A percentile compares a stretch with the other conserved stretches of the same genome.
Conservation (phyloP, 2,797 vertebrate genomes). For the Chloroceryle amazona region DNA sequence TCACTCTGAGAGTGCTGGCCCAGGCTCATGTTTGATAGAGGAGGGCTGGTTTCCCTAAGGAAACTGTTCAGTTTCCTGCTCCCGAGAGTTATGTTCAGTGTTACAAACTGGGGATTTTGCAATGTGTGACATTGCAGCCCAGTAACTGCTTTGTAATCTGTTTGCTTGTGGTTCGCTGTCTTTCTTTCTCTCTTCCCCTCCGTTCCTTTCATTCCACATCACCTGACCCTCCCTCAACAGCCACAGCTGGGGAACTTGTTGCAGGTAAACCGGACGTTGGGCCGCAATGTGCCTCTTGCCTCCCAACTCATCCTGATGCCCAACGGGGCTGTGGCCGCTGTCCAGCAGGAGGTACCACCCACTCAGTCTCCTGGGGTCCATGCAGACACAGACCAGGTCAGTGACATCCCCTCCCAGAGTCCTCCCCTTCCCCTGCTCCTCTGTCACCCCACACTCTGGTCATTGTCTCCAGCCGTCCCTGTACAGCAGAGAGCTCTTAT, state of each 20-base stretch:
- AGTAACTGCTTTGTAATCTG: constrained; percentile 35
- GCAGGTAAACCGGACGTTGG: constrained; percentile 87
- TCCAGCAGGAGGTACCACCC: constrained; percentile 89
- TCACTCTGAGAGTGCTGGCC: neutral
- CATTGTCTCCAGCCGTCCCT: neutral
- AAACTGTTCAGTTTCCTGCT: neutral
- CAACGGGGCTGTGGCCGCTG: constrained; percentile 93
- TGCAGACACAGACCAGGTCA: constrained; percentile 94
- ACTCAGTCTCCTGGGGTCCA: constrained; percentile 86
- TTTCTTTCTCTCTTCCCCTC: constrained; percentile 29
- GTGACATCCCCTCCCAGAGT: constrained; percentile 42
- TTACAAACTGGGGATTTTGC: neutral
- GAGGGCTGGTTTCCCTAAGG: neutral
- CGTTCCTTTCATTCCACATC: constrained; percentile 27
- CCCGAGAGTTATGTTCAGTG: neutral
- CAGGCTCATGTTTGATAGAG: neutral
- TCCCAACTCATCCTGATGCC: constrained; percentile 99
- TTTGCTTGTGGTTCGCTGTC: constrained; percentile 55
- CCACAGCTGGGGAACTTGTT: constrained; percentile 87
- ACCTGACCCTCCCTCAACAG: constrained; percentile 74
- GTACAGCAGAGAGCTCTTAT: neutral
- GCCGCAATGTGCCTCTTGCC: constrained; percentile 90
- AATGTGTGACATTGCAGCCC: neutral
- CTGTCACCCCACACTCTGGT: neutral
- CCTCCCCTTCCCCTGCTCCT: neutral